Evolutionary conservation across 2,113 vertebrate species (phyloP).

Genomic region (Coptodon rendalli): DNA sequence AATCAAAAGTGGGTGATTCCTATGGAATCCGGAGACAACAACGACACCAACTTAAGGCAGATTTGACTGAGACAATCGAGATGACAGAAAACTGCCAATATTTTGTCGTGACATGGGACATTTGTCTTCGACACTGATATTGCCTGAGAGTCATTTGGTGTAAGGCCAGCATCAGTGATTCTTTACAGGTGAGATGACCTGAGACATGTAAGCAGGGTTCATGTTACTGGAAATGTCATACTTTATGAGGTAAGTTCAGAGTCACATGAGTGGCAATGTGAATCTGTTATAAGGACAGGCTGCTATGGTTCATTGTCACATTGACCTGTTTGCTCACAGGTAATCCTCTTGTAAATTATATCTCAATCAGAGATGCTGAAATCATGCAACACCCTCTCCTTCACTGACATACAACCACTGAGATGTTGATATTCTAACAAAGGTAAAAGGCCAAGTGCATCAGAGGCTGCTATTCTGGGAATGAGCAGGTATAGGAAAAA

Average conservation of each 20-base stretch:
- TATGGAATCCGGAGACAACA: background rate
- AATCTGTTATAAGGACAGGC: background rate
- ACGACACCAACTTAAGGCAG: background rate
- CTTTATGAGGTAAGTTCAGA: background rate
- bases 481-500: background rate
- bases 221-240: background rate
- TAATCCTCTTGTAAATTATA: background rate
- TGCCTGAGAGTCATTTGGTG: background rate
- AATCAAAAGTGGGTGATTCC: background rate
- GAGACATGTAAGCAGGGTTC: background rate
- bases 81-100: background rate
- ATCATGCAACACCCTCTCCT: background rate
- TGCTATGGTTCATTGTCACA: background rate
- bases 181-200: background rate
- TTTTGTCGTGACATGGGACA: background rate
- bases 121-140: background rate
- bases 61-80: background rate
- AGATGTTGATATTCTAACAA: background rate
- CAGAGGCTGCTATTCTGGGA: background rate
- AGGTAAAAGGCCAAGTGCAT: background rate
- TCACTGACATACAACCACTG: background rate
- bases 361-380: background rate
- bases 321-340: background rate
- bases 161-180: background rate
- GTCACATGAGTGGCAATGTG: background rate